Conservation (phyloP, 2,888 invertebrate species). For the Lysandra bellargus region DNA sequence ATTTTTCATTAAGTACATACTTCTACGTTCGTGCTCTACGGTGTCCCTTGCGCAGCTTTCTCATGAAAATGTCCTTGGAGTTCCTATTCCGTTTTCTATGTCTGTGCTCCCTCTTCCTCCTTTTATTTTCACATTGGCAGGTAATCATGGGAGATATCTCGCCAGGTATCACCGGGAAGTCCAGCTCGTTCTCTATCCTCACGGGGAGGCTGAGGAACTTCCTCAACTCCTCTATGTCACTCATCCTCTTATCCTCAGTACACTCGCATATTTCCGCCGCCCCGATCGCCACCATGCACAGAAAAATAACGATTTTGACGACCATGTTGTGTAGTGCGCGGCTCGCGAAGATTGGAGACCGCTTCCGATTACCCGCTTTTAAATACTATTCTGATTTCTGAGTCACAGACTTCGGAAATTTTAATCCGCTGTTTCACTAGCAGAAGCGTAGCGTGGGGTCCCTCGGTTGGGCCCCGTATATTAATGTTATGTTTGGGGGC, state of each 20-base stretch:
- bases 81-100: not conserved
- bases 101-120: conserved; percentile 10
- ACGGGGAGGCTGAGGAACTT: not conserved
- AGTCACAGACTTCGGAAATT: conserved; percentile 26
- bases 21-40: not conserved
- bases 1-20: not conserved
- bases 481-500: too few species aligned
- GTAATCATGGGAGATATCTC: not conserved
- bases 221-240: not conserved
- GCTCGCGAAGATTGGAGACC: not conserved
- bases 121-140: conserved; percentile 11
- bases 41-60: not conserved
- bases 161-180: conserved; percentile 14
- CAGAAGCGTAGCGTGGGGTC: too few species aligned
- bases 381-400: conserved; percentile 23
- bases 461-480: too few species aligned
- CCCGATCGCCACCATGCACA: not conserved
- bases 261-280: not conserved
- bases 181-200: conserved; percentile 3
- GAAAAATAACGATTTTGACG: not conserved
- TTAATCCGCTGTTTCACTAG: conserved; percentile 17
- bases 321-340: conserved; percentile 7
- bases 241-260: not conserved
- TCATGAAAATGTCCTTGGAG: not conserved
- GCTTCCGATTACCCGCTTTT: conserved; percentile 9